Base-by-base conservation (phyloP, 2,888 invertebrate species). In the Papilio gigon region DNA sequence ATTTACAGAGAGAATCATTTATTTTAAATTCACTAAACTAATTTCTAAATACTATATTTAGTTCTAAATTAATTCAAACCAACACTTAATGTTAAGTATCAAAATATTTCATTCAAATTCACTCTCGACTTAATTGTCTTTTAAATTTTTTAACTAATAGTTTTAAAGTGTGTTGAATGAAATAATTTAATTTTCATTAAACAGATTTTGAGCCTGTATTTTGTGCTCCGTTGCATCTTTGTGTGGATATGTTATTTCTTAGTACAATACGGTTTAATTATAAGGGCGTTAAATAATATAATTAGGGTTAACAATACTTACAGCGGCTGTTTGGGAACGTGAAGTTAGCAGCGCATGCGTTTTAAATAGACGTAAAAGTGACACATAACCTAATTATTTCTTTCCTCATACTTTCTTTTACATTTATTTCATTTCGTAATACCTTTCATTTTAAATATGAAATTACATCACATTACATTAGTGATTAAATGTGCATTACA, bases 171-270 rank as follows among this genome's bases (percentile, higher is more conserved):
- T 44, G 76, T 81, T 82, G 81, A 83, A 84, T 82, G 81, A 84
- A 84, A 84, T 83, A 84, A 71, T 80, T 75, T 81, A 84, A 81
- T 80, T 74, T 76, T 77, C 76, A 76, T 76, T 80, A 80, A 76
- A 79, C 81, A 83, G 76, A 80, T 77, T 89, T 89, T 89, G 90
- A 89, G 90, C 88, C 89, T 84, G 79, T 72, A 70, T 69, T 88
- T 90, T 91, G 91, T 89, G 90, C 88, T 89, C 85, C 4, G 73
- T 73, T 76, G 81, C 72, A 76, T 76, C 77, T 80, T 86, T 85
- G 86, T 86, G 84, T 78, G 79, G 90, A 91, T 91, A 91, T 90
- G 91, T 91, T 78, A 72, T 87, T 90, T 90, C 88, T 87, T 87
- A 86, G 86, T 83, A 83, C 82, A 83, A 82, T 81, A 74, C 70